Base-by-base conservation (phyloP, 2,797 vertebrate species). In the Eidolon dupreanum region DNA sequence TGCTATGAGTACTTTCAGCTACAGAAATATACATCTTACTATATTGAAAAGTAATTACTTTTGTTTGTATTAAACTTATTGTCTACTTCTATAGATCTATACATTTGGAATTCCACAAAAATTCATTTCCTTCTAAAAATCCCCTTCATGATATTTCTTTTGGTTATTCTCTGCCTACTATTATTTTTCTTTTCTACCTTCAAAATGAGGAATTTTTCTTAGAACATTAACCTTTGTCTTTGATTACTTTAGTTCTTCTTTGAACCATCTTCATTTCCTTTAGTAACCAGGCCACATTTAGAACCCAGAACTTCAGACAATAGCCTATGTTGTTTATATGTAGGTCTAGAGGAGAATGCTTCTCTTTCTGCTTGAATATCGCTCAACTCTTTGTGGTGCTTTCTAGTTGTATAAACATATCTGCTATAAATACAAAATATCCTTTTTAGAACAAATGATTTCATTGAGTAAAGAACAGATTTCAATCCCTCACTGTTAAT, bases 131-230 rank as follows among this genome's bases (percentile, higher is more conserved):
- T 89, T 81, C 20, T n/a, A 57, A 88, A 88, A 92, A 82, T 70
- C 20, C 13, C 43, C 16, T 38, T 96, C 31, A 68, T 87, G 20
- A 24, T 68, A 66, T 78, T 73, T 26, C 5, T 78, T 81, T 85
- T 49, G 28, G 7, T 83, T 83, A 73, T 59, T 83, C 43, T 66
- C 31, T 33, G 66, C 13, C 19, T 70, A 71, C 2, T 26, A 1
- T 70, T 12, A 20, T 53, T 43, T 36, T 22, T 43, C 12, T 36
- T 38, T 43, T 28, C 31, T 2, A 24, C 79, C 53, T 84, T 88
- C 31, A 61, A 81, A 70, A 63, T 81, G 36, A 95, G 84, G 20
- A 93, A 31, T 49, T 90, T 65, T 82, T 65, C 16, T 75, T 95
- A 33, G 15, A 5, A 78, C 28, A 88, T 59, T 26, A 77, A 33